Base-by-base conservation (phyloP, 2,888 invertebrate species). In the Mesorhabditis belari region DNA sequence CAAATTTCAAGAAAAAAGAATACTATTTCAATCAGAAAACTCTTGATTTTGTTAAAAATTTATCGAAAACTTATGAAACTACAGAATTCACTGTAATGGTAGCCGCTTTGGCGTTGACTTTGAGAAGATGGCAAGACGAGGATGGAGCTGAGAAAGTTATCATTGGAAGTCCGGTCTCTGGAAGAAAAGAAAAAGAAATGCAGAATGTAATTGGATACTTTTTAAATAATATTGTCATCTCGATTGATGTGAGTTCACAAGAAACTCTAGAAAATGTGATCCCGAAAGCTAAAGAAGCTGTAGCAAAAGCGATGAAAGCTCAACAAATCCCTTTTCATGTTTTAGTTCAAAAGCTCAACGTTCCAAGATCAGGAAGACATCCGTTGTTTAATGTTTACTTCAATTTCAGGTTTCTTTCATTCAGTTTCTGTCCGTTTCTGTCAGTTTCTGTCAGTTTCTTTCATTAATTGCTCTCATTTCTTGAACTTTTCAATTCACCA, bases 141-240 rank as follows among this genome's bases (percentile, higher is more conserved):
- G 51, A 44, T 3, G 62, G 62, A 4, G 23, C 60, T 9, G 61
- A 61, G 55, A 50, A 58, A 2, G 25, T 74, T 0, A 57, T 76
- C 9, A 58, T 77, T 19, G 75, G 73, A n/a, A 66, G 62, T 55
- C 73, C 76, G 0, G 60, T 66, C 5, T 69, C 77, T 21, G 77
- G 77, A 28, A 66, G 78, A 57, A 69, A 68, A 35, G 21, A 57
- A 9, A 57, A 60, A 3, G 44, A 35, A 35, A 67, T 64, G 49
- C 55, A 63, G 12, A 49, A 64, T n/a, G 55, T 77, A 0, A 72
- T 78, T 27, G 77, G 77, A 27, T 78, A 76, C 61, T 76, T 75
- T 53, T 66, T 78, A 57, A 78, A 78, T 58, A 75, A 74, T 51
- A 55, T 65, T 4, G 56, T 76, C 0, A 54, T 69, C 27, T 24